Conservation (phyloP, 1,140 invertebrate species). For the Drosophila hydei region DNA sequence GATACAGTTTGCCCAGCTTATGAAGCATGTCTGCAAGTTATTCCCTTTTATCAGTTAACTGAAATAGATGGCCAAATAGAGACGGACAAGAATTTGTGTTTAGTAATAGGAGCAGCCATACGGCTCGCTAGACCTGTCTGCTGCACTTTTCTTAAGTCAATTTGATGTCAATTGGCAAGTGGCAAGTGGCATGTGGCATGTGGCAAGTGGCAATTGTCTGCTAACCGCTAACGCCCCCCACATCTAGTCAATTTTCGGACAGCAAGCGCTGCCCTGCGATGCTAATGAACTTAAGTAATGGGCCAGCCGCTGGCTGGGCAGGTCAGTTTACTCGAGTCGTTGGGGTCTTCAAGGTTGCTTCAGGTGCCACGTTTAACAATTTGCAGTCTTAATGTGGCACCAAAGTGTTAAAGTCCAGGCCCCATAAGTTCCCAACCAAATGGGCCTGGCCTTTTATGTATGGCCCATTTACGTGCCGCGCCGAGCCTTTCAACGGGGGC, state of each 20-base stretch:
- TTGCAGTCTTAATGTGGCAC: conserved; percentile 77
- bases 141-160: conserved; percentile 27
- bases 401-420: conserved; percentile 77
- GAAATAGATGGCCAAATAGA: no score
- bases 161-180: conserved; percentile 49
- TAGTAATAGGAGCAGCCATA: no score
- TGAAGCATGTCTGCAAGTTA: no score
- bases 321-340: conserved; percentile 3
- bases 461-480: conserved; percentile 67
- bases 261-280: conserved; percentile 51
- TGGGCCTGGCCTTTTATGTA: conserved; percentile 62
- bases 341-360: conserved; percentile 13
- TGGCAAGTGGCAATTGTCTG: conserved; percentile 66
- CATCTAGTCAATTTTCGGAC: conserved; percentile 44
- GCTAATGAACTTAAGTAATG: conserved; percentile 78
- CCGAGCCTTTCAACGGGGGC: conserved; percentile 47
- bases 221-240: no score
- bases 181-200: conserved; percentile 51
- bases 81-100: no score
- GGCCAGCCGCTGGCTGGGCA: not conserved
- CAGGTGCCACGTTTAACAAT: conserved; percentile 71
- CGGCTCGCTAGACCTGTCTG: not conserved
- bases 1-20: no score
- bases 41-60: no score
- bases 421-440: conserved; percentile 71